These are phyloP conservation scores for Oryctolagus cuniculus DNA, from an alignment of 2,113 vertebrate species.

Conservation along the genomic window mOryCun1.1 NC_091437.1:38640001-38640500, in stretches of 20 bases:
- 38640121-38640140: background rate
- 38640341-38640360: background rate
- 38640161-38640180: background rate
- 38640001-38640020: background rate
- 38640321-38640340: background rate
- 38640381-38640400: fast-evolving
- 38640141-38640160: background rate
- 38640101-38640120: fast-evolving
- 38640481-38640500: background rate
- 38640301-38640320: background rate
- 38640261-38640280: background rate
- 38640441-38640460: constrained; percentile 41
- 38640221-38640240: background rate
- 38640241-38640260: background rate
- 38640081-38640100: background rate
- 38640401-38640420: fast-evolving
- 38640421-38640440: background rate
- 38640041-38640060: background rate
- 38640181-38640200: background rate
- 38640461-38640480: background rate
- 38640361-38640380: background rate
- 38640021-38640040: background rate
- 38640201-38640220: background rate
- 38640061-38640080: background rate
- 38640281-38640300: background rate